phyloP scores from a whole-genome alignment of 1,140 invertebrate species.

The Rhynchophorus ferrugineus region DNA sequence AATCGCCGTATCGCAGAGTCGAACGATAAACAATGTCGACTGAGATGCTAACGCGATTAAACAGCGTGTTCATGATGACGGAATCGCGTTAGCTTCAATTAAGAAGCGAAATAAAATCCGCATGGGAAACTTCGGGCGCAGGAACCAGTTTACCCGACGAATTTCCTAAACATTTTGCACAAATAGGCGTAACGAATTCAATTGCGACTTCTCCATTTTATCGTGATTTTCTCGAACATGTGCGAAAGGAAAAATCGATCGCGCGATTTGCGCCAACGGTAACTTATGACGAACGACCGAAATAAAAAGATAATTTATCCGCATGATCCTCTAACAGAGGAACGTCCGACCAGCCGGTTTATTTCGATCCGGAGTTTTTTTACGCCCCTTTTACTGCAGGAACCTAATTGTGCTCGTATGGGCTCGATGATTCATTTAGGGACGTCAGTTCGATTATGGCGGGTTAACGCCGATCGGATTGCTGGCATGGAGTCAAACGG shows the following conservation, averaged over 20 bases:
- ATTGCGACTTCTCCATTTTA: too few relatives aligned
- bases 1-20: not conserved
- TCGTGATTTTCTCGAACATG: too few relatives aligned
- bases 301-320: too few relatives aligned
- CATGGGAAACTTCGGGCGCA: too few relatives aligned
- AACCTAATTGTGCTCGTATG: not conserved
- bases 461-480: not conserved
- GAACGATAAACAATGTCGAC: not conserved
- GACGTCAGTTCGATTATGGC: not conserved
- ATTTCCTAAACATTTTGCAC: too few relatives aligned
- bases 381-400: not conserved
- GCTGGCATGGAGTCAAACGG: not conserved
- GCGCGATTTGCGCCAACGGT: too few relatives aligned
- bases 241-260: too few relatives aligned
- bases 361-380: not conserved
- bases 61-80: not conserved
- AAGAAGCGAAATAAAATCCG: not conserved
- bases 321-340: too few relatives aligned
- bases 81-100: not conserved
- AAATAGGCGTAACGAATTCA: too few relatives aligned
- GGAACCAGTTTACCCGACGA: too few relatives aligned
- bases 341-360: too few relatives aligned
- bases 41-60: not conserved
- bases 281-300: too few relatives aligned
- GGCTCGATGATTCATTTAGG: not conserved